phyloP scores from a whole-genome alignment of 2,113 vertebrate species.

The Antigone vipio region DNA sequence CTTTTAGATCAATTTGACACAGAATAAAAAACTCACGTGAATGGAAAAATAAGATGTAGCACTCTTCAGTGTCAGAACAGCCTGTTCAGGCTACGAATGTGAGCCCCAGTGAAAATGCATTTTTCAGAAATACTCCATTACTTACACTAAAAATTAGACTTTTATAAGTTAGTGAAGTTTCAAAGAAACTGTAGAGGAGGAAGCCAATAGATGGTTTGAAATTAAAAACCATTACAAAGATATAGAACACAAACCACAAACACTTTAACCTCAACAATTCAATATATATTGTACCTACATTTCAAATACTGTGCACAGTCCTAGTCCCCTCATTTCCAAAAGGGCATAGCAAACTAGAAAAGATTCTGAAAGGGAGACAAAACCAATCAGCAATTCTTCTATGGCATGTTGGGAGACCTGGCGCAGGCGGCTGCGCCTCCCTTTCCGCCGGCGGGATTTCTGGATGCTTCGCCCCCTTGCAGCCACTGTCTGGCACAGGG shows the following conservation, averaged over 20 bases:
- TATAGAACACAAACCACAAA: background rate
- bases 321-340: background rate
- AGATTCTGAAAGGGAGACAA: background rate
- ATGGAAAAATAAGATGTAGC: background rate
- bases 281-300: background rate
- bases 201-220: background rate
- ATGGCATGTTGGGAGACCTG: background rate
- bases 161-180: background rate
- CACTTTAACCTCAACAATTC: background rate
- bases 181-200: background rate
- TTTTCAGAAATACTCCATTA: background rate
- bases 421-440: background rate
- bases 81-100: background rate
- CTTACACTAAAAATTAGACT: background rate
- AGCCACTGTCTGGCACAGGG: accelerated
- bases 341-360: background rate
- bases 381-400: background rate
- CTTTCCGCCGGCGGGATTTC: accelerated
- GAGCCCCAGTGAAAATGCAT: background rate
- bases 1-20: background rate
- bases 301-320: background rate
- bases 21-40: background rate
- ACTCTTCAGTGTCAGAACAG: background rate
- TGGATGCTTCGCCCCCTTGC: background rate
- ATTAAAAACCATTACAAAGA: background rate